phyloP scores from a whole-genome alignment of 1,140 invertebrate genomes.

The Diorhabda sublineata region DNA sequence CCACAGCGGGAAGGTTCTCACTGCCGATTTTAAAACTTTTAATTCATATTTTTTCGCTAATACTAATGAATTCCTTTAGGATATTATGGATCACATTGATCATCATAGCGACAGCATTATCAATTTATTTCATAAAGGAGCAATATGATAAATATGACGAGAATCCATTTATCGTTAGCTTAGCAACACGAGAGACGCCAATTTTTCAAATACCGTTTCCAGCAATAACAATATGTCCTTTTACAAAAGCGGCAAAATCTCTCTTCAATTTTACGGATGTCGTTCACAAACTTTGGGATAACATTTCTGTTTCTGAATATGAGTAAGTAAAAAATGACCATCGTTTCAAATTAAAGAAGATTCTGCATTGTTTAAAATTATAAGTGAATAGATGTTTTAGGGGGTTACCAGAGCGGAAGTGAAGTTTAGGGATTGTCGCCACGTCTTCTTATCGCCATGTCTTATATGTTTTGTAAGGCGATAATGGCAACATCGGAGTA shows the following conservation, averaged over 20 bases:
- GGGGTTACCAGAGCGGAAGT: no score
- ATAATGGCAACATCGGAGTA: no score
- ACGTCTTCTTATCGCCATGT: no score
- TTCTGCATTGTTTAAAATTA: no score
- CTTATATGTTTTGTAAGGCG: no score
- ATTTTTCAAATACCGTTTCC: slow-evolving; percentile 55
- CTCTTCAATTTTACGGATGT: background rate
- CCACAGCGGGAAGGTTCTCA: no score
- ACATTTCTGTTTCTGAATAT: background rate
- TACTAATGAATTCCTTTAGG: slow-evolving; percentile 12
- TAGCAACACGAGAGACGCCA: slow-evolving; percentile 50
- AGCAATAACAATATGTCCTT: slow-evolving; percentile 52
- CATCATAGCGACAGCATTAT: slow-evolving; percentile 11
- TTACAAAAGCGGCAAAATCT: slow-evolving; percentile 37
- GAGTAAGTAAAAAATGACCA: slow-evolving; percentile 1
- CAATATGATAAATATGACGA: slow-evolving; percentile 52
- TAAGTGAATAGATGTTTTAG: no score
- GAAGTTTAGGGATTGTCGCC: no score
- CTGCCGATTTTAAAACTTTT: no score
- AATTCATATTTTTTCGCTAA: no score
- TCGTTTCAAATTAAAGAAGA: no score
- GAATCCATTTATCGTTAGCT: slow-evolving; percentile 54
- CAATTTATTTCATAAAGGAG: slow-evolving; percentile 30
- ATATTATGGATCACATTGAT: slow-evolving; percentile 30
- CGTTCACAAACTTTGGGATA: background rate